These are phyloP conservation scores for Tenrec ecaudatus DNA, from an alignment of 2,113 vertebrate genomes.

Conservation along the genomic window DNA sequence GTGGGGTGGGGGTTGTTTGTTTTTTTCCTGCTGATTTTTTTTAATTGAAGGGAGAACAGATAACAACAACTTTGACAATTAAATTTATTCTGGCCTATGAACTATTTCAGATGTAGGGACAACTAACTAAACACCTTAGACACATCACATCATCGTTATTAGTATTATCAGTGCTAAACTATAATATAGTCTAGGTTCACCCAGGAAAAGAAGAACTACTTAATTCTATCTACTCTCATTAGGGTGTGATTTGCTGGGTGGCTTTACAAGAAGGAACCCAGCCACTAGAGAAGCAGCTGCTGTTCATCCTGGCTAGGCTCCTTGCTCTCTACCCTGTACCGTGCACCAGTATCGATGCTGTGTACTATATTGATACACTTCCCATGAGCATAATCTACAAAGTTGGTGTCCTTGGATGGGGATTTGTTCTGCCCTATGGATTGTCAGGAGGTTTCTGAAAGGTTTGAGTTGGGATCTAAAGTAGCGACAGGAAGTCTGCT, in stretches of 20 bases:
- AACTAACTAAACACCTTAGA: not conserved
- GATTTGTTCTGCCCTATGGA: not conserved
- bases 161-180: not conserved
- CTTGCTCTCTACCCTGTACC: not conserved
- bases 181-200: not conserved
- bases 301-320: not conserved
- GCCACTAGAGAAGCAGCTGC: not conserved
- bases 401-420: not conserved
- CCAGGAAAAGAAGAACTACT: not conserved
- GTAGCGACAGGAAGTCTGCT: not conserved
- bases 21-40: too few species aligned
- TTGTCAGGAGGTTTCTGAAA: not conserved
- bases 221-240: not conserved
- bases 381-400: not conserved
- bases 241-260: not conserved
- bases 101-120: not conserved
- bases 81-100: not conserved
- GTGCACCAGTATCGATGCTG: not conserved
- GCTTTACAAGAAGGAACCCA: not conserved
- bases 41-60: not conserved
- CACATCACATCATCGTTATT: not conserved
- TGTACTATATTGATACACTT: not conserved
- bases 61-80: not conserved
- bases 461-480: not conserved
- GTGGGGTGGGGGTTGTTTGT: too few species aligned